Conservation (phyloP, 2,888 invertebrate genomes). For the Agrypnus murinus region DNA sequence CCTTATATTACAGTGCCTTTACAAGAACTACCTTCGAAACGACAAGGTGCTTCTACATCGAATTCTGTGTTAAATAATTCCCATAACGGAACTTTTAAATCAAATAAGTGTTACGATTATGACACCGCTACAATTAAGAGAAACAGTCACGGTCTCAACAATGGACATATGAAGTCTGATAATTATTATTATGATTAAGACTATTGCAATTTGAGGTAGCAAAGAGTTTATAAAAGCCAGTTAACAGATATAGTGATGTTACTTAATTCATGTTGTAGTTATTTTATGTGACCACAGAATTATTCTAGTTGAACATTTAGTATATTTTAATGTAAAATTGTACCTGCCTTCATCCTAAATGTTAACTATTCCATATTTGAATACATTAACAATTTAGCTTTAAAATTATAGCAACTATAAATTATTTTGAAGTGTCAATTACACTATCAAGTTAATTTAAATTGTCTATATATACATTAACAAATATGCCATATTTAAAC, state of each 20-base stretch:
- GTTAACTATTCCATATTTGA: slow-evolving; percentile 23
- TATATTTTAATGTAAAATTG: slow-evolving; percentile 27
- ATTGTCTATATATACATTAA: slow-evolving; percentile 21
- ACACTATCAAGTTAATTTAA: slow-evolving; percentile 7
- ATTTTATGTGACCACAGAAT: not conserved
- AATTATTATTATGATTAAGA: slow-evolving; percentile 55
- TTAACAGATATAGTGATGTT: slow-evolving; percentile 3
- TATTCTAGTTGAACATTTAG: not conserved
- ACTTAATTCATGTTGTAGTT: slow-evolving; percentile 1
- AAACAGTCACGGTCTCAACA: slow-evolving; percentile 82
- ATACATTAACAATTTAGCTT: slow-evolving; percentile 20
- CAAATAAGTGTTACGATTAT: slow-evolving; percentile 83
- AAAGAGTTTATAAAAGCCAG: slow-evolving; percentile 16
- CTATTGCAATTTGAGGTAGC: not conserved
- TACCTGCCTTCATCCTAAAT: slow-evolving; percentile 35
- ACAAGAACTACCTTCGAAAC: slow-evolving; percentile 79
- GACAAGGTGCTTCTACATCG: slow-evolving; percentile 68
- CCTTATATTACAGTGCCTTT: slow-evolving; percentile 89
- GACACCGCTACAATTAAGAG: slow-evolving; percentile 81
- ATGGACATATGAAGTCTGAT: slow-evolving; percentile 70
- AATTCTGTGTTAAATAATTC: slow-evolving; percentile 65
- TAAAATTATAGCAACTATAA: slow-evolving; percentile 7
- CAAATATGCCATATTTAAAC: slow-evolving; percentile 31
- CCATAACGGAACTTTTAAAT: slow-evolving; percentile 68
- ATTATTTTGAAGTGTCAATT: not conserved